Evolutionary conservation across 2,797 vertebrate genomes (phyloP), one percentile per base, ranked within the genome.

Genomic region (Chrysocyon brachyurus): DNA sequence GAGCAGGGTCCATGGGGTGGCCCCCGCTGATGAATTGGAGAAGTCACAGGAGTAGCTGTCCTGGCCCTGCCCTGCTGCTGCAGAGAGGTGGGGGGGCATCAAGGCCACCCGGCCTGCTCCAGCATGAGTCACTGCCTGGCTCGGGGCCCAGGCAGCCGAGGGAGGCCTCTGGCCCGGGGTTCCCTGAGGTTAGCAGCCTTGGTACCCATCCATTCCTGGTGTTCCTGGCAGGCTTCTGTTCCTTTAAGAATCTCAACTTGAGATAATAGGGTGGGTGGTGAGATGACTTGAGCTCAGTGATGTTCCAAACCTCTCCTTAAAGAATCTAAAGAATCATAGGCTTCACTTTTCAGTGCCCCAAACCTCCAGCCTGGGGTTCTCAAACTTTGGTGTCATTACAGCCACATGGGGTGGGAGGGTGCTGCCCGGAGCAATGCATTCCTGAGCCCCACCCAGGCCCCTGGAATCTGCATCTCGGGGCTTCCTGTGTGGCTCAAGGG

Each of bases 111-210:
- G 12, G 91, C 57, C 68, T 5, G 28, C 61, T 64, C 0, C 31
- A 17, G 46, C 2, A 1, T 91, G 97, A 96, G 87, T 95, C 97
- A 95, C 56, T 1, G 5, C 15, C 61, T 88, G 95, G 95, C 95
- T 1, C 0, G 3, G 59, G 21, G 94, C 92, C 86, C 81, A 22
- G 96, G 49, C 52, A 3, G 73, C 59, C 3, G 0, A 24, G 22
- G 57, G 75, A 49, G 83, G 52, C 86, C 49, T n/a, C 91, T 26
- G 79, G 49, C 40, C 0, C 0, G 22, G 70, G 24, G 22, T 36
- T 73, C 52, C 61, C 88, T 1, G 3, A 0, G 9, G 57, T 22
- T 17, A 87, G 21, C 63, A 33, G 52, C 91, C 49, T 33, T 7
- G 0, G 19, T 12, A 70, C 68, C 75, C 70, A 6, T 12, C 52